Base-by-base conservation (phyloP, 2,113 vertebrate genomes). In the Leptobrachium leishanense region DNA sequence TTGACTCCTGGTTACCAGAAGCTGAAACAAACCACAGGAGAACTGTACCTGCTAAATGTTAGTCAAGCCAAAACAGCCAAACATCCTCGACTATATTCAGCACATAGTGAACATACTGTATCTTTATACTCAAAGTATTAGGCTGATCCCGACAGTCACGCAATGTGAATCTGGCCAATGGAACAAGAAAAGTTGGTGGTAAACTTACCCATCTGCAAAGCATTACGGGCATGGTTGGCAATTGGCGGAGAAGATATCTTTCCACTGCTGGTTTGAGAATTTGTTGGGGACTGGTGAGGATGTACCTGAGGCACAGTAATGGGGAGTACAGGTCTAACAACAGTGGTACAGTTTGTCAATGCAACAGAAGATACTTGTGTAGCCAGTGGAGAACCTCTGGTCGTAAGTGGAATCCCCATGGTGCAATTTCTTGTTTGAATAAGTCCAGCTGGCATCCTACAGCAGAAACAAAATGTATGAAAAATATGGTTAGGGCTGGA, bases 371-470 rank as follows among this genome's bases (percentile, higher is more conserved):
- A 89, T 72, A 92, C 89, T 44, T 93, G 92, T 82, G 89, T 89
- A 86, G 85, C 68, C 87, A 90, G 87, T 2, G 89, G 84, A 68
- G 85, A 90, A 66, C 86, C 90, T 86, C 94, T 95, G 4, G 89
- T 85, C 79, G 88, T 76, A 0, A 90, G 87, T 79, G 84, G 83
- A 8, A 88, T 90, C 7, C 88, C 91, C 0, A 88, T 77, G 5
- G 88, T 82, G 0, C 88, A 88, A 73, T 90, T 90, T 43, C 93
- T 90, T 63, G 92, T 20, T 81, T 93, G 90, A 15, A 90, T 92
- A 2, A 91, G 88, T 83, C 93, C 94, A 88, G 93, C 91, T 0
- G 97, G 96, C 82, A 95, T 95, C 88, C 98, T 99, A 85, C 20
- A 46, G 3, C 39, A 79, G 84, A 79, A 82, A 1, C 81, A 87